Base-by-base conservation (phyloP, 2,113 vertebrate species). In the Muscicapa adusta region DNA sequence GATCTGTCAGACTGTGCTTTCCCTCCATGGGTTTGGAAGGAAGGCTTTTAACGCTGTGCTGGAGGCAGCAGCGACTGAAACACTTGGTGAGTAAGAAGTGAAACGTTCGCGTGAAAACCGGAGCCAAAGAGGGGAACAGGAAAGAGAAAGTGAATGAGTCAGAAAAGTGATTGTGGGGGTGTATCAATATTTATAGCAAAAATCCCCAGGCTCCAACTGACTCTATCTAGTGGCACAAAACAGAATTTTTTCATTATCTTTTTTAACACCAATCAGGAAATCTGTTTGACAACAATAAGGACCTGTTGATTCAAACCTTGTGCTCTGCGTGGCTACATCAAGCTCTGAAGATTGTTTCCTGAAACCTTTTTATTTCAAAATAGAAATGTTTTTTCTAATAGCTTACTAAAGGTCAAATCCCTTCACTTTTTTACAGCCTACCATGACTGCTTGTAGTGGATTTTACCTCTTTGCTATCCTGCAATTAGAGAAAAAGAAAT, bases 111-210 rank as follows among this genome's bases (percentile, higher is more conserved):
- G 9, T 72, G 71, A 85, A 76, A 89, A 78, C 18, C 22, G 4
- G 53, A 97, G 93, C 94, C 90, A 75, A 70, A 70, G 89, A 93
- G 57, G 50, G 60, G 83, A 93, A 71, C 13, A 73, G 83, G 53
- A 50, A 60, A 67, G 75, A 72, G 85, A 48, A 67, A 70, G 51
- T 6, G 16, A 22, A 57, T 88, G 94, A 93, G 88, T 97, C 95
- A 97, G 78, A 93, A 67, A 5, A 84, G 79, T 34, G 36, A 95
- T 95, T 96, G 73, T 1, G 38, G 70, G 61, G 86, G 96, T 1
- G 71, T 43, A 34, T 85, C 80, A 95, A 96, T 92, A 94, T 95
- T 95, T 96, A 92, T 93, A 92, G 85, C 90, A 93, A 83, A 63
- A 72, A 63, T 95, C 91, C 71, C 63, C 58, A 68, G 72, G 73